Conservation (phyloP, 2,113 vertebrate genomes). For the Eretmochelys imbricata region DNA sequence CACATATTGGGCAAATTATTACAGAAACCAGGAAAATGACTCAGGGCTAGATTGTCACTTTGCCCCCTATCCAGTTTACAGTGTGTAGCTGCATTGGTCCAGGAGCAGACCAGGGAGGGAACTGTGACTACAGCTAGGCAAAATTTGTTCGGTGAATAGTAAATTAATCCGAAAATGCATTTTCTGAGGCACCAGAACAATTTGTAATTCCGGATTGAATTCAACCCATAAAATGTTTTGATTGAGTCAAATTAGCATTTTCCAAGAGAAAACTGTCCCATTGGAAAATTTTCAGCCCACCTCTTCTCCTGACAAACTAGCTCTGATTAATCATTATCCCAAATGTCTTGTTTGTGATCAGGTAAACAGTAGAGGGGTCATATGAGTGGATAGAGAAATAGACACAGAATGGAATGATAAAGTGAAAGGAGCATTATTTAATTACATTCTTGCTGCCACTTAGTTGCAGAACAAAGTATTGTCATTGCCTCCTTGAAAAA, state of each 20-base stretch:
- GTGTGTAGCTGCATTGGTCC: not conserved
- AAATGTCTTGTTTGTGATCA: not conserved
- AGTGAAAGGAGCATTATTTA: not conserved
- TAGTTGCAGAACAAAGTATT: not conserved
- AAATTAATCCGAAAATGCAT: not conserved
- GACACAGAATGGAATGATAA: not conserved
- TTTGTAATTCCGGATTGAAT: not conserved
- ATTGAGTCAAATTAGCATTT: not conserved
- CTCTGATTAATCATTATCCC: not conserved
- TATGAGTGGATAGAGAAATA: not conserved
- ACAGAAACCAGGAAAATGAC: not conserved
- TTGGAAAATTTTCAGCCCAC: not conserved
- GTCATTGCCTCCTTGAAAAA: rapidly evolving
- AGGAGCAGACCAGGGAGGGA: not conserved
- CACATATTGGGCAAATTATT: not conserved
- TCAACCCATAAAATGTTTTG: not conserved
- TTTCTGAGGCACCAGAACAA: not conserved
- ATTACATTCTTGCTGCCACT: not conserved
- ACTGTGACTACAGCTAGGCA: not conserved
- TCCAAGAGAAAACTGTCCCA: not conserved
- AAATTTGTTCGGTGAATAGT: not conserved
- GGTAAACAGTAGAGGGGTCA: not conserved
- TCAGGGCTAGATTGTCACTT: not conserved
- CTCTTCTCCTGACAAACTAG: not conserved
- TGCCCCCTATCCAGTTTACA: not conserved